Evolutionary conservation across 2,888 invertebrate genomes (phyloP).

Genomic region (Itoplectis maculator): DNA sequence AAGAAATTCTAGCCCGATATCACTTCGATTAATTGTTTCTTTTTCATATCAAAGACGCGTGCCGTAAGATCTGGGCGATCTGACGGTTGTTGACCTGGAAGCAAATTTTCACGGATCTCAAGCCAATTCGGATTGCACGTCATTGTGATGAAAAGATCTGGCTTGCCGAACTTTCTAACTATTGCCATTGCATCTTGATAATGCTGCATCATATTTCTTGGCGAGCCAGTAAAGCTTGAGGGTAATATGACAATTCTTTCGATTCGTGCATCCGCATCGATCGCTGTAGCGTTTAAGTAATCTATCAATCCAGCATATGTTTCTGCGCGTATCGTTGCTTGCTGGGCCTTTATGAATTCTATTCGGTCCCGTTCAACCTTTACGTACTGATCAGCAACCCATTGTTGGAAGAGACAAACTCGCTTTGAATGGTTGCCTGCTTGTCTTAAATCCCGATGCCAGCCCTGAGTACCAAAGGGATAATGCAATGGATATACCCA

Average conservation of each 20-base stretch:
- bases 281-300: constrained; percentile 46
- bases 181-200: constrained; percentile 70
- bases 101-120: constrained; percentile 68
- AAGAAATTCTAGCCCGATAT: constrained; percentile 62
- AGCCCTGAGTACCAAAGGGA: constrained; percentile 66
- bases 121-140: constrained; percentile 70
- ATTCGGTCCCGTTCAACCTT: constrained; percentile 64
- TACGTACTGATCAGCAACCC: constrained; percentile 62
- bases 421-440: constrained; percentile 37
- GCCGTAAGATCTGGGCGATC: constrained; percentile 68
- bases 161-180: constrained; percentile 65
- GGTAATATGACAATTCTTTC: constrained; percentile 66
- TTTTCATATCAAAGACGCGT: constrained; percentile 65
- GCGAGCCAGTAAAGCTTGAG: constrained; percentile 67
- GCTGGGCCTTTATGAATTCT: constrained; percentile 53
- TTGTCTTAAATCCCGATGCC: constrained; percentile 32
- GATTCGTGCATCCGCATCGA: constrained; percentile 40
- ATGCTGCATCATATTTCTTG: constrained; percentile 68
- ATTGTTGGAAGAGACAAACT: constrained; percentile 63
- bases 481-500: constrained; percentile 70
- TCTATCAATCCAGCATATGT: constrained; percentile 59
- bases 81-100: constrained; percentile 60
- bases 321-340: constrained; percentile 63
- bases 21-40: constrained; percentile 58
- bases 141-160: constrained; percentile 63